Conservation (phyloP, 2,888 invertebrate genomes). For the Drosophila meridiana region DNA sequence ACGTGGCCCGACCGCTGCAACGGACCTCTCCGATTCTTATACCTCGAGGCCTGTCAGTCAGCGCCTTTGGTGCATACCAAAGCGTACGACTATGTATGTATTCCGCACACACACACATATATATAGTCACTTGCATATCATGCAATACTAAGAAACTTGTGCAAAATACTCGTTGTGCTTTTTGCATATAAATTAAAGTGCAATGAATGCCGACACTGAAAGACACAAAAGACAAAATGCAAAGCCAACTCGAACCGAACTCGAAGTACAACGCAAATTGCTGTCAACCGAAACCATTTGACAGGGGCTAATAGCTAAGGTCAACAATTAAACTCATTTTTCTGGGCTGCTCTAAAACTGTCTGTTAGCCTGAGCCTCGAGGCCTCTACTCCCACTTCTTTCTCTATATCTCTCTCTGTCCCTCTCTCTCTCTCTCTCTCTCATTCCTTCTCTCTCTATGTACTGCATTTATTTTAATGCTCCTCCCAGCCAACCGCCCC, state of each 20-base stretch:
- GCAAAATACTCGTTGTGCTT: slow-evolving; percentile 69
- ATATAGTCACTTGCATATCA: slow-evolving; percentile 10
- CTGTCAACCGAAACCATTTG: slow-evolving; percentile 68
- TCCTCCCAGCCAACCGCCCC: slow-evolving; percentile 13
- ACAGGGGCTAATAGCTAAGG: slow-evolving; percentile 80
- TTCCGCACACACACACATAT: slow-evolving; percentile 2
- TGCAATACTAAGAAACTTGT: slow-evolving; percentile 64
- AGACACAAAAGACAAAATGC: slow-evolving; percentile 8
- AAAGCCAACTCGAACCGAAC: slow-evolving; percentile 1
- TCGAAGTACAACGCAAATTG: slow-evolving; percentile 44
- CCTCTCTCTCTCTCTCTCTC: neutral
- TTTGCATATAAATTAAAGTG: slow-evolving; percentile 72
- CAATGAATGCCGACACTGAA: slow-evolving; percentile 40
- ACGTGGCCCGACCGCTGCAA: slow-evolving; percentile 54
- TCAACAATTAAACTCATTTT: slow-evolving; percentile 79
- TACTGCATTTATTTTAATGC: slow-evolving; percentile 72
- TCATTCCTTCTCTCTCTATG: neutral
- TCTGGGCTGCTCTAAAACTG: slow-evolving; percentile 56
- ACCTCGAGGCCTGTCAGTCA: slow-evolving; percentile 65
- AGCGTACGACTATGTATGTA: slow-evolving; percentile 40
- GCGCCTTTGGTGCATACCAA: slow-evolving; percentile 63
- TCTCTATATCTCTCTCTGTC: neutral
- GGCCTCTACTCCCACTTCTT: neutral
- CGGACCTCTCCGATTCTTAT: slow-evolving; percentile 30
- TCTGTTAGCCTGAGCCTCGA: slow-evolving; percentile 34